Conservation (phyloP, 2,888 invertebrate genomes). For the Melolontha melolontha region DNA sequence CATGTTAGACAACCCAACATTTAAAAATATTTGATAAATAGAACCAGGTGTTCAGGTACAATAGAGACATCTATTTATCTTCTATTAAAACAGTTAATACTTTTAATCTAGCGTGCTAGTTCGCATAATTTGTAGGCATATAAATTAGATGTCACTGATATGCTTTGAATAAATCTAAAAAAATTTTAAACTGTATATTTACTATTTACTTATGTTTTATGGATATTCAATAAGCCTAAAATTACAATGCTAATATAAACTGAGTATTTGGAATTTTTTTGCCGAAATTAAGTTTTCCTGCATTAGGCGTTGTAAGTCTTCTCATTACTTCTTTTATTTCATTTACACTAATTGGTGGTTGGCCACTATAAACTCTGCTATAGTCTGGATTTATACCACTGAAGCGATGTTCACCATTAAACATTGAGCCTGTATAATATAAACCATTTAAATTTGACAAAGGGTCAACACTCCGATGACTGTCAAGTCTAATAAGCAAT, state of each 20-base stretch:
- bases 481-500: constrained; percentile 83
- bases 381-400: constrained; percentile 64
- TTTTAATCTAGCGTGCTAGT: background rate
- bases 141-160: background rate
- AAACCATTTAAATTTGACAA: constrained; percentile 76
- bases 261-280: constrained; percentile 63
- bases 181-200: too few relatives aligned
- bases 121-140: background rate
- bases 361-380: constrained; percentile 73
- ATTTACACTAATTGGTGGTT: constrained; percentile 78
- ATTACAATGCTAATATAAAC: constrained; percentile 60
- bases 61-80: constrained; percentile 34
- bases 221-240: constrained; percentile 6
- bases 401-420: constrained; percentile 69
- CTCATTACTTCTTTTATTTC: constrained; percentile 88
- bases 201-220: background rate
- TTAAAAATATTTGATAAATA: constrained; percentile 37
- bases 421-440: constrained; percentile 73
- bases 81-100: too few relatives aligned
- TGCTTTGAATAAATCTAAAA: too few relatives aligned
- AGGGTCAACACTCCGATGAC: constrained; percentile 77
- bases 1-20: constrained; percentile 37
- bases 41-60: constrained; percentile 31
- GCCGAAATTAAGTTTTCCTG: constrained; percentile 68
- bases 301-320: constrained; percentile 75